Conservation (phyloP, 2,888 invertebrate genomes). For the Torymus texanus region DNA sequence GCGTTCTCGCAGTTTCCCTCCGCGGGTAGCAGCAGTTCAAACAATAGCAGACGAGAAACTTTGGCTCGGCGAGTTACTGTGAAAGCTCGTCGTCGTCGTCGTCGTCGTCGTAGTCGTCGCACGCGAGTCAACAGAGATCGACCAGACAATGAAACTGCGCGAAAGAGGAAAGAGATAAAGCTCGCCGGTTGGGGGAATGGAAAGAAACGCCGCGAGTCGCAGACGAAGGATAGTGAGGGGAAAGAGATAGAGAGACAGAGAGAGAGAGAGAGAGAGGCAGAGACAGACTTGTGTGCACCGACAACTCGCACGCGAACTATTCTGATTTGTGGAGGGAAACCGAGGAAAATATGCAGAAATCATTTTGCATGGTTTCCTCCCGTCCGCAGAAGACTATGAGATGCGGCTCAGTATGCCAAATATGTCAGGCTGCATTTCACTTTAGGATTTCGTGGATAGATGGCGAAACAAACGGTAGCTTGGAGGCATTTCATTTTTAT, state of each 20-base stretch:
- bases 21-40: constrained; percentile 35
- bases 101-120: constrained; percentile 6
- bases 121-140: constrained; percentile 48
- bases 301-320: constrained; percentile 43
- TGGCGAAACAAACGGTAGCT: neutral
- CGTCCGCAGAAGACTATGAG: neutral
- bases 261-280: neutral
- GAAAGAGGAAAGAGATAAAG: constrained; percentile 32
- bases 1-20: constrained; percentile 6
- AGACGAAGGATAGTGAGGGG: no score
- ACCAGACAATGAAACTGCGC: constrained; percentile 44
- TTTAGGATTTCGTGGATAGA: neutral
- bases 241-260: no score
- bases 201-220: constrained; percentile 18
- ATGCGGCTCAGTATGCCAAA: constrained; percentile 11
- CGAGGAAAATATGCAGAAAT: constrained; percentile 39
- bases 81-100: constrained; percentile 29
- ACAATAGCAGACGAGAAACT: constrained; percentile 51
- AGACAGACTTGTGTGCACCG: neutral
- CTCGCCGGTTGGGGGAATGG: constrained; percentile 1
- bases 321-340: constrained; percentile 43
- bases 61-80: constrained; percentile 38
- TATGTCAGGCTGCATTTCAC: constrained; percentile 12
- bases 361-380: constrained; percentile 13
- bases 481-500: no score